Evolutionary conservation across 2,888 invertebrate species (phyloP).

Genomic region (Plagodis pulveraria): DNA sequence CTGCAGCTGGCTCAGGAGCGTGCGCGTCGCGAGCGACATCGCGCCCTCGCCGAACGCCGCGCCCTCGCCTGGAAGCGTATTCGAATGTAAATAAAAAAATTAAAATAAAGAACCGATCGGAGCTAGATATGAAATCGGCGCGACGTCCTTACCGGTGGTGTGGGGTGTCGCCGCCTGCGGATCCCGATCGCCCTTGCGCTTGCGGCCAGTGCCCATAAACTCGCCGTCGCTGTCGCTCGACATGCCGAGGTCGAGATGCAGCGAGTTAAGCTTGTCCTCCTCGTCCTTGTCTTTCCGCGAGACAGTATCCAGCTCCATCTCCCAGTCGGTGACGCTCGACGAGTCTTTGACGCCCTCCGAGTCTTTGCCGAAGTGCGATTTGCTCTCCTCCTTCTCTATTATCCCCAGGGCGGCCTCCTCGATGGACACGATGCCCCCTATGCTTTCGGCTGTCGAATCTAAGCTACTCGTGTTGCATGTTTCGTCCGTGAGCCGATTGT

Average conservation of each 20-base stretch:
- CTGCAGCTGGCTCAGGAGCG: constrained; percentile 80
- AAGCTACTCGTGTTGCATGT: constrained; percentile 73
- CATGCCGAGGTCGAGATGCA: constrained; percentile 79
- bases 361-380: constrained; percentile 61
- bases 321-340: constrained; percentile 84
- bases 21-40: constrained; percentile 73
- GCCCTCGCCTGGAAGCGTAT: constrained; percentile 72
- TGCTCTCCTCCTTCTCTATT: constrained; percentile 58
- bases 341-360: constrained; percentile 67
- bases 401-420: constrained; percentile 58
- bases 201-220: constrained; percentile 66
- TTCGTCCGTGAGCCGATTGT: constrained; percentile 68
- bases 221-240: constrained; percentile 80
- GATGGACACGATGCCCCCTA: constrained; percentile 66
- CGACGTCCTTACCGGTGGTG: constrained; percentile 65
- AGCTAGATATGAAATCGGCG: constrained; percentile 23
- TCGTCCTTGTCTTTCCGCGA: constrained; percentile 68
- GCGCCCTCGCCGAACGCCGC: constrained; percentile 70
- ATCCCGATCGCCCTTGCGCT: constrained; percentile 61
- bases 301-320: constrained; percentile 85
- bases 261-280: constrained; percentile 75
- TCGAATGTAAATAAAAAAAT: constrained; percentile 48
- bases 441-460: constrained; percentile 72
- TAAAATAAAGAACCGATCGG: constrained; percentile 45
- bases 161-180: constrained; percentile 63